Conservation (phyloP, 1,140 invertebrate species). For the Phymorhynchus buccinoides region DNA sequence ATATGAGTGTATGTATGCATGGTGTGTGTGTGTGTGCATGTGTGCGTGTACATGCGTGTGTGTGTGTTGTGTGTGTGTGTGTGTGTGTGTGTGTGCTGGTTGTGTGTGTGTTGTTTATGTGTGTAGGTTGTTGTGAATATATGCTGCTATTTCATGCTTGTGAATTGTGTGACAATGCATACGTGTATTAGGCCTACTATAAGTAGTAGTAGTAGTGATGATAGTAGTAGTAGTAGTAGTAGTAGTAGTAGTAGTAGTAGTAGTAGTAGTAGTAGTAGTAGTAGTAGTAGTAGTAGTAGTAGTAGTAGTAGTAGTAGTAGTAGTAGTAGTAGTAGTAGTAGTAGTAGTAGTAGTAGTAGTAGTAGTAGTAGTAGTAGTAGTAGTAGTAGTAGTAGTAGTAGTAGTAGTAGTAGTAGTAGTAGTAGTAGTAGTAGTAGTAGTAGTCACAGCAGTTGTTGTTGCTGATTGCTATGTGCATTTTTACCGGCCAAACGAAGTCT, state of each 20-base stretch:
- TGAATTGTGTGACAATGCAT: background rate
- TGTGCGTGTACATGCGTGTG: no score
- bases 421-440: constrained; percentile 37
- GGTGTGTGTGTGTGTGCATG: no score
- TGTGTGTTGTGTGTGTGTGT: no score
- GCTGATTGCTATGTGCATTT: no score
- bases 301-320: background rate
- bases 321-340: constrained; percentile 33
- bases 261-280: constrained; percentile 28
- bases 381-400: constrained; percentile 38
- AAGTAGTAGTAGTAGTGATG: no score
- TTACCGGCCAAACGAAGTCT: no score
- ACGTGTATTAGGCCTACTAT: no score
- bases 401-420: constrained; percentile 37
- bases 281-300: constrained; percentile 20
- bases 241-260: constrained; percentile 34
- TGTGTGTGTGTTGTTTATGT: background rate
- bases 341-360: constrained; percentile 36
- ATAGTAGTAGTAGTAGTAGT: constrained; percentile 36
- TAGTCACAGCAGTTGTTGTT: no score
- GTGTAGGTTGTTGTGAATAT: background rate
- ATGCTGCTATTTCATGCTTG: no score
- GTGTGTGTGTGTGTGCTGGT: no score
- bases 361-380: constrained; percentile 14
- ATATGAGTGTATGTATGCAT: no score